These are phyloP conservation scores for Melinaea marsaeus DNA, from an alignment of 2,888 invertebrate species.

Conservation along the genomic window DNA sequence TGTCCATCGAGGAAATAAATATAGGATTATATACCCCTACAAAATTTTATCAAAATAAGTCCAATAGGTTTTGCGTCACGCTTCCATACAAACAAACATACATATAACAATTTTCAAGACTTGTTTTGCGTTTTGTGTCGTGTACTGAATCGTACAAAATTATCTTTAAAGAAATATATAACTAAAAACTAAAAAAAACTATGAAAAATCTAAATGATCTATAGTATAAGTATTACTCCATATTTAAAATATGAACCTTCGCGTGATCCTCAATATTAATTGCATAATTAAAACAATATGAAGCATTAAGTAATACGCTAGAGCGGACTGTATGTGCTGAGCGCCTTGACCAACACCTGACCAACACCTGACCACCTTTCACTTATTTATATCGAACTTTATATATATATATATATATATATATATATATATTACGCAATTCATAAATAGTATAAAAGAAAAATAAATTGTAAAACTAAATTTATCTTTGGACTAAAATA, in stretches of 20 bases:
- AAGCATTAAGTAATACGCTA: constrained; percentile 29
- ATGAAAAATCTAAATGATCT: too few relatives aligned
- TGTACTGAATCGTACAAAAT: too few relatives aligned
- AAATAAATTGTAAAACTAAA: background rate
- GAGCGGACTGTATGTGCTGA: constrained; percentile 47
- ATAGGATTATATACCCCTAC: too few relatives aligned
- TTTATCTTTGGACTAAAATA: background rate
- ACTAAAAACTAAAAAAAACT: too few relatives aligned
- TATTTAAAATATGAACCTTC: background rate
- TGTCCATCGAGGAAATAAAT: too few relatives aligned
- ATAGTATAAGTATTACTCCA: background rate
- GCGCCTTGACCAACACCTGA: constrained; percentile 62
- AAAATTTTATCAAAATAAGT: too few relatives aligned
- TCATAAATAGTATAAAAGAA: background rate
- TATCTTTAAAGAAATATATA: too few relatives aligned
- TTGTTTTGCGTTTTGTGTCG: too few relatives aligned
- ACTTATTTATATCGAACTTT: constrained; percentile 43
- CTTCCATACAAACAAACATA: too few relatives aligned
- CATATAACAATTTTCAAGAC: too few relatives aligned
- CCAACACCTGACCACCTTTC: constrained; percentile 50
- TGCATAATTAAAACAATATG: constrained; percentile 11
- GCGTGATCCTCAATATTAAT: constrained; percentile 8
- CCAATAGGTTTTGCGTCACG: too few relatives aligned
- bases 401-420: constrained; percentile 14
- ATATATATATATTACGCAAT: constrained; percentile 1